Evolutionary conservation across 2,797 vertebrate genomes (phyloP).

Genomic region (Artibeus lituratus): DNA sequence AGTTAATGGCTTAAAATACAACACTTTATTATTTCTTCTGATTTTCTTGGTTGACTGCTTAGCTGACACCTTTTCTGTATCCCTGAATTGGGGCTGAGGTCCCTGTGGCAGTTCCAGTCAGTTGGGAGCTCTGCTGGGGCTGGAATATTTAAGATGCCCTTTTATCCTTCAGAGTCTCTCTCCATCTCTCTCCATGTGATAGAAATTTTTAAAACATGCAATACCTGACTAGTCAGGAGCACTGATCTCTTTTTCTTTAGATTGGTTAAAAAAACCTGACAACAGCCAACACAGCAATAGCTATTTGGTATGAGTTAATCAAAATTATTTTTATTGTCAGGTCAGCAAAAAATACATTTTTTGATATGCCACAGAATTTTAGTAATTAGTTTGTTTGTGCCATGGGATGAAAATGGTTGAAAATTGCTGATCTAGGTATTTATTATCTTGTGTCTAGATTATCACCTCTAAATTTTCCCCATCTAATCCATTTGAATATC

Average conservation of each 20-base stretch:
- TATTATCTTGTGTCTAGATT: background rate
- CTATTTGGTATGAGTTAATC: background rate
- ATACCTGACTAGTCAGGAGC: background rate
- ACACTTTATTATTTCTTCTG: background rate
- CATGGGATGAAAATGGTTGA: background rate
- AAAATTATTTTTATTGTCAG: background rate
- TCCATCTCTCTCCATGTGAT: background rate
- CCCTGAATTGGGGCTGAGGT: background rate
- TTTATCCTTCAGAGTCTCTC: background rate
- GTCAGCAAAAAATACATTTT: background rate
- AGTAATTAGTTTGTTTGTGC: background rate
- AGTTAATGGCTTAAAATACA: background rate
- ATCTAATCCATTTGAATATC: background rate
- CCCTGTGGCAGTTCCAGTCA: background rate
- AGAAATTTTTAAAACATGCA: background rate
- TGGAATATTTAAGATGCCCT: background rate
- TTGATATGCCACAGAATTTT: background rate
- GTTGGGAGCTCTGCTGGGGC: background rate
- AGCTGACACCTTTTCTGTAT: background rate
- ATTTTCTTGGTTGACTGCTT: background rate
- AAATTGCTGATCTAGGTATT: background rate
- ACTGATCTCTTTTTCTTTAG: background rate
- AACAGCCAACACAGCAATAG: background rate
- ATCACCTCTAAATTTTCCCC: background rate
- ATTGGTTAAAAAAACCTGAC: background rate